Evolutionary conservation across 2,797 vertebrate species (phyloP).

Genomic region (Anguilla obscura): DNA sequence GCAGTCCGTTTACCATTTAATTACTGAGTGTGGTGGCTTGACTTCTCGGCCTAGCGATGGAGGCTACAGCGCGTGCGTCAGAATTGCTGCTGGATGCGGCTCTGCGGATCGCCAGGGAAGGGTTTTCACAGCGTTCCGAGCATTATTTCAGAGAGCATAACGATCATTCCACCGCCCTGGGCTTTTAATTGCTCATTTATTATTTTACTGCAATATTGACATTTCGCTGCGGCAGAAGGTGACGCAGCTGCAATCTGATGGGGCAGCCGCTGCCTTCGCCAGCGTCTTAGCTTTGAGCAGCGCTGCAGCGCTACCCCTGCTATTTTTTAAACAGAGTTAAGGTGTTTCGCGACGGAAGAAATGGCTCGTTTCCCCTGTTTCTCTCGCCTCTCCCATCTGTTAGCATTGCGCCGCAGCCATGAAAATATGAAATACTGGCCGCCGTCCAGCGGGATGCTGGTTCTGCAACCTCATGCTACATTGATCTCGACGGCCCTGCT

Average conservation of each 20-base stretch:
- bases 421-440: constrained; percentile 2
- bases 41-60: background rate
- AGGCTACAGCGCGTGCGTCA: background rate
- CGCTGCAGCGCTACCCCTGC: background rate
- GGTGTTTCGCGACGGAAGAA: background rate
- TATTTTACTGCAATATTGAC: background rate
- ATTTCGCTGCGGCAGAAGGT: background rate
- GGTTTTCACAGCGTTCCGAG: background rate
- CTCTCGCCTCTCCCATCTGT: background rate
- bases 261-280: background rate
- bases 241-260: background rate
- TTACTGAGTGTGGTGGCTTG: constrained; percentile 6
- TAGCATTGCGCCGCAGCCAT: background rate
- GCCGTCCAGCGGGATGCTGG: background rate
- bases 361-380: background rate
- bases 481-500: background rate
- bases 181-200: background rate
- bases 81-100: background rate
- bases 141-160: background rate
- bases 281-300: background rate
- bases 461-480: constrained; percentile 1
- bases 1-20: background rate
- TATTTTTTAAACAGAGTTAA: background rate
- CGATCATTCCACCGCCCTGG: background rate
- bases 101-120: background rate